Percentiles rank a stretch among this genome's conserved stretches.
Evolutionary conservation across 2,888 invertebrate genomes (phyloP).

Genomic region (Acanthoscelides obtectus): DNA sequence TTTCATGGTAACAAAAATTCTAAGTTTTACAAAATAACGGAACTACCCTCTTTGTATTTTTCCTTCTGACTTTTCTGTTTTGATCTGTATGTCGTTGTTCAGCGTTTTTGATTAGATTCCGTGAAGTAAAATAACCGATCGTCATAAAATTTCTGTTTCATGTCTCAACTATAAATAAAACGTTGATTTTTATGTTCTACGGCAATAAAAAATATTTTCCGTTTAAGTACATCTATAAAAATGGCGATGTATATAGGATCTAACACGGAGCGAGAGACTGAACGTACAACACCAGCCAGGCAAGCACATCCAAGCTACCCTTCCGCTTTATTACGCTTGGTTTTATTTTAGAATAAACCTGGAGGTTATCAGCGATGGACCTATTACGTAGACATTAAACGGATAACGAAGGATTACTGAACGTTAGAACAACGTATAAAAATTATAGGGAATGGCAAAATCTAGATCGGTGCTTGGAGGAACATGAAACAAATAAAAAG

Average conservation of each 20-base stretch:
- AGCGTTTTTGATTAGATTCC: conserved; percentile 13
- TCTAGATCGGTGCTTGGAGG: background rate
- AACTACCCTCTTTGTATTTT: no score
- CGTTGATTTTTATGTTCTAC: conserved; percentile 14
- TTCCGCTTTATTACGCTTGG: background rate
- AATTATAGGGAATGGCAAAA: background rate
- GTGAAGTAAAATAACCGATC: conserved; percentile 14
- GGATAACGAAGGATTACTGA: background rate
- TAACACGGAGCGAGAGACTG: background rate
- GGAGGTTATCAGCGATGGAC: background rate
- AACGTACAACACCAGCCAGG: background rate
- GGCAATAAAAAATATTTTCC: conserved; percentile 24
- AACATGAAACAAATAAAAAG: background rate
- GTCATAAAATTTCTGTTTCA: conserved; percentile 20
- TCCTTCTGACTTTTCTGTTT: no score
- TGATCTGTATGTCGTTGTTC: background rate
- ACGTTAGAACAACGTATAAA: background rate
- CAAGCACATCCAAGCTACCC: background rate
- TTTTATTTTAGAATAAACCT: background rate
- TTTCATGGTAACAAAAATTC: no score
- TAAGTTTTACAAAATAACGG: no score
- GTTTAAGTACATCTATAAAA: conserved; percentile 21
- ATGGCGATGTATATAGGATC: conserved; percentile 13
- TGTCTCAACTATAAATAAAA: conserved; percentile 21
- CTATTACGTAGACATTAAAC: background rate